Percentiles rank a stretch among this genome's conserved stretches.
phyloP scores from a whole-genome alignment of 2,113 vertebrate species.

The Podiceps cristatus region DNA sequence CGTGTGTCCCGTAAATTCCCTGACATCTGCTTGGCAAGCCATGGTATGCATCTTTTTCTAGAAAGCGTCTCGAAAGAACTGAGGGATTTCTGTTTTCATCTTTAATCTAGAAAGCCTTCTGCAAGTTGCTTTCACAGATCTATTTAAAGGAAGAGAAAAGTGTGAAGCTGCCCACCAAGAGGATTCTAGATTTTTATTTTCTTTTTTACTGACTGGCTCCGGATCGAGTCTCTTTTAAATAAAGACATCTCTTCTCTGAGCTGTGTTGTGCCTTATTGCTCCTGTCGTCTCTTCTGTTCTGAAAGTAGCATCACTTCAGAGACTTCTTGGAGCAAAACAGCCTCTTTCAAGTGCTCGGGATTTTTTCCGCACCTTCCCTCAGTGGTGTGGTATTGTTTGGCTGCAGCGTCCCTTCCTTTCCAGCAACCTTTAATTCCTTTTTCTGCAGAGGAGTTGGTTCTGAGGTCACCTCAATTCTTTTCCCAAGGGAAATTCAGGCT shows the following conservation, averaged over 20 bases:
- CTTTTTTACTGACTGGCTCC: background rate
- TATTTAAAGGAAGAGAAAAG: constrained; percentile 49
- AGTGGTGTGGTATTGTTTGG: background rate
- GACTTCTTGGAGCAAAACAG: background rate
- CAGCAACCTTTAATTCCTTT: constrained; percentile 19
- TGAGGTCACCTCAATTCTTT: constrained; percentile 44
- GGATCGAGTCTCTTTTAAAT: background rate
- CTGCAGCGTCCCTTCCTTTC: constrained; percentile 26
- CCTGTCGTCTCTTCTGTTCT: background rate
- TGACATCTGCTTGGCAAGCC: constrained; percentile 50
- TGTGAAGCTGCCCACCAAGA: constrained; percentile 51
- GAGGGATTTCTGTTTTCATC: constrained; percentile 59
- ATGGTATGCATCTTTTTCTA: constrained; percentile 11
- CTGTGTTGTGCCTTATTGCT: background rate
- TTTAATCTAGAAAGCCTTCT: constrained; percentile 58
- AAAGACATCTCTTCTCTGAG: background rate
- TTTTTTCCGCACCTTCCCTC: background rate
- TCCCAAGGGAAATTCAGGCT: constrained; percentile 6
- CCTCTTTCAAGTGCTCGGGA: background rate
- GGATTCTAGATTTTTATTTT: constrained; percentile 48
- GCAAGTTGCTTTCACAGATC: constrained; percentile 19
- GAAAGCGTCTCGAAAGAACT: constrained; percentile 10
- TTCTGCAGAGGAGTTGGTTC: constrained; percentile 26
- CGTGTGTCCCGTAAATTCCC: constrained; percentile 37
- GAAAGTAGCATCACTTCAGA: constrained; percentile 28